Conservation (phyloP, 2,888 invertebrate species). For the Mycalesis mineus region DNA sequence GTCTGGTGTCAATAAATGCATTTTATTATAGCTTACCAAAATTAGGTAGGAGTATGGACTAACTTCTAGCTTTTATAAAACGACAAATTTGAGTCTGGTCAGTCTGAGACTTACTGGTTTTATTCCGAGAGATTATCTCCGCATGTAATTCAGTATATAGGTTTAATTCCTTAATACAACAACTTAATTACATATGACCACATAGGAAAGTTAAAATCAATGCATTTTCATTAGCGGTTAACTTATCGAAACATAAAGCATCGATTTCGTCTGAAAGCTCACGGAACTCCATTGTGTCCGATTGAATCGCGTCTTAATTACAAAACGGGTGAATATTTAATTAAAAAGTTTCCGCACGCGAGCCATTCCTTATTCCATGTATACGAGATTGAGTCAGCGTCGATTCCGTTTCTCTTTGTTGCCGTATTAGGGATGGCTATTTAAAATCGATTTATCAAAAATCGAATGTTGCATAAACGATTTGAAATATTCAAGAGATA, state of each 20-base stretch:
- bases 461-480: too few relatives aligned
- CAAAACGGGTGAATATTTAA: slow-evolving; percentile 75
- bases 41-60: too few relatives aligned
- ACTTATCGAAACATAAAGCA: slow-evolving; percentile 3
- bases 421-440: slow-evolving; percentile 31
- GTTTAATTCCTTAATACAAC: too few relatives aligned
- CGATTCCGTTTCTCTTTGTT: slow-evolving; percentile 67
- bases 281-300: slow-evolving; percentile 61
- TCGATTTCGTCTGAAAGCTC: slow-evolving; percentile 40
- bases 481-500: too few relatives aligned
- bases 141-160: too few relatives aligned
- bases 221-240: neutral
- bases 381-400: slow-evolving; percentile 72
- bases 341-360: slow-evolving; percentile 76
- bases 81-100: too few relatives aligned
- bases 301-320: slow-evolving; percentile 74
- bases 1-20: too few relatives aligned
- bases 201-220: neutral
- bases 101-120: too few relatives aligned
- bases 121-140: too few relatives aligned
- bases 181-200: neutral
- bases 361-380: slow-evolving; percentile 75
- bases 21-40: too few relatives aligned
- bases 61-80: too few relatives aligned
- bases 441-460: slow-evolving; percentile 13